phyloP scores from a whole-genome alignment of 2,113 vertebrate species.

The Leiothrix lutea region DNA sequence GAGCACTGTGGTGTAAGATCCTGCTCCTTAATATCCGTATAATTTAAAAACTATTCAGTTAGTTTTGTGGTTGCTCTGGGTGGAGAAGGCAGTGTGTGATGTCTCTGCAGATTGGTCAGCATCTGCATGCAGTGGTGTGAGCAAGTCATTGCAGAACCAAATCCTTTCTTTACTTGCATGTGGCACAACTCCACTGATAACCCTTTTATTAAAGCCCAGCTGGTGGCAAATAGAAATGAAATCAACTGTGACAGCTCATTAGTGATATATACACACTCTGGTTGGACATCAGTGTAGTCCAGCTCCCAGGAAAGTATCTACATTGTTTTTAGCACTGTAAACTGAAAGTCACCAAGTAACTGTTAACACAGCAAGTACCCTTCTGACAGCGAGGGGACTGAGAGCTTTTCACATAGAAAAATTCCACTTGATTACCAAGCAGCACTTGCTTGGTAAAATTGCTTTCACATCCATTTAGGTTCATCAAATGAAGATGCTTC shows the following conservation, averaged over 20 bases:
- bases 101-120: not conserved
- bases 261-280: not conserved
- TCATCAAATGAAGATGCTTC: not conserved
- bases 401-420: not conserved
- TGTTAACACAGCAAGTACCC: not conserved
- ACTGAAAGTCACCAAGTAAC: not conserved
- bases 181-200: not conserved
- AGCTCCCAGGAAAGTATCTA: not conserved
- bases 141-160: not conserved
- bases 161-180: not conserved
- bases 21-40: not conserved
- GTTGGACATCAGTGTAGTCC: not conserved
- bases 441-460: not conserved
- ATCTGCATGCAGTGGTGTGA: not conserved
- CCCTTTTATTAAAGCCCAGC: not conserved
- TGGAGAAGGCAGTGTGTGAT: not conserved
- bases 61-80: not conserved
- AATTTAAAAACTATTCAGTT: not conserved
- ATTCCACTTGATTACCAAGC: not conserved
- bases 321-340: not conserved
- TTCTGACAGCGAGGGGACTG: rapidly evolving
- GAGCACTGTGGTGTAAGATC: not conserved
- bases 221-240: slow-evolving; percentile 4
- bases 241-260: not conserved
- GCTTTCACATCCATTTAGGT: not conserved